A percentile compares a stretch with the other conserved stretches of the same genome.
Evolutionary conservation across 2,113 vertebrate species (phyloP).

Genomic region (Antechinus flavipes): DNA sequence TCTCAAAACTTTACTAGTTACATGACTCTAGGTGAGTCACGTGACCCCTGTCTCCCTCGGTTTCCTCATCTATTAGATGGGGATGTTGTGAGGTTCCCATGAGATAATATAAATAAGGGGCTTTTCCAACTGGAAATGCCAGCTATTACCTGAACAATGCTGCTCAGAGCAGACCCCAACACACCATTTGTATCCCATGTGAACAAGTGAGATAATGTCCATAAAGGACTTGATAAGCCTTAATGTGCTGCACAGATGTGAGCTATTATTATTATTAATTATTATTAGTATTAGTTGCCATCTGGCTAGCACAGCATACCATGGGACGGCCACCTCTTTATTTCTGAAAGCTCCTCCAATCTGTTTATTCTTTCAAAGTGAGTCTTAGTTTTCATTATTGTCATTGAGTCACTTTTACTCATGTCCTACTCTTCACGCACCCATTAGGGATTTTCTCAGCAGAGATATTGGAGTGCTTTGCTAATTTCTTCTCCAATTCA

Average conservation of each 20-base stretch:
- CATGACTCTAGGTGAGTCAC: not conserved
- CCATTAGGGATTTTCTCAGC: not conserved
- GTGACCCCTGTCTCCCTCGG: not conserved
- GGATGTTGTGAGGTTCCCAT: not conserved
- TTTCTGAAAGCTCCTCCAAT: not conserved
- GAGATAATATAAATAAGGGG: not conserved
- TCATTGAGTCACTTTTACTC: not conserved
- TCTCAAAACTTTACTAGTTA: not conserved
- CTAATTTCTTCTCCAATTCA: not conserved
- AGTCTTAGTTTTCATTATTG: not conserved
- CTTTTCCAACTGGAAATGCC: not conserved
- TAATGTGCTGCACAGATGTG: not conserved
- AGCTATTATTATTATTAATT: not conserved
- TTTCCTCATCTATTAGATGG: not conserved
- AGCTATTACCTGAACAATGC: not conserved
- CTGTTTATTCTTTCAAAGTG: not conserved
- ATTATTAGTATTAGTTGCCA: not conserved
- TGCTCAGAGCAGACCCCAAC: not conserved
- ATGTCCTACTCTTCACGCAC: too few species aligned
- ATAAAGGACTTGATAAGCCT: not conserved
- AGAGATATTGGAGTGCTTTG: not conserved
- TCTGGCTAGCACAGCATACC: not conserved
- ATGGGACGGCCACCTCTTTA: not conserved
- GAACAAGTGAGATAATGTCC: not conserved
- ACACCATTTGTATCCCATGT: not conserved